Evolutionary conservation across 2,888 invertebrate genomes (phyloP).

Genomic region (Ennomos erosarius): DNA sequence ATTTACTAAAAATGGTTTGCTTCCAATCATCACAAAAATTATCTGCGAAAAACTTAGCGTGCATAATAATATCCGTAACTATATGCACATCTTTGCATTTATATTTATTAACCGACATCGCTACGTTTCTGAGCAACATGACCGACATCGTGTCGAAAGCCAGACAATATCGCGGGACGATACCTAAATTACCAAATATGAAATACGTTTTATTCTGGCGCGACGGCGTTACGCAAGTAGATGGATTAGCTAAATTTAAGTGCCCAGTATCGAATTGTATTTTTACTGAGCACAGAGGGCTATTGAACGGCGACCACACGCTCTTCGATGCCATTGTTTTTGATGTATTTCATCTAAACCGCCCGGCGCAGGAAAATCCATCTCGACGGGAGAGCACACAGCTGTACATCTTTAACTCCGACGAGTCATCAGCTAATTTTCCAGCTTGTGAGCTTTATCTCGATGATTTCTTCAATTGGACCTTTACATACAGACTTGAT

Average conservation of each 20-base stretch:
- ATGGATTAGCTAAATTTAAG: conserved; percentile 30
- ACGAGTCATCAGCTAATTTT: conserved; percentile 51
- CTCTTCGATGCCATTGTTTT: conserved; percentile 59
- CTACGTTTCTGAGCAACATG: conserved; percentile 40
- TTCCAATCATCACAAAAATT: conserved; percentile 37
- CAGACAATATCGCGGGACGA: neutral
- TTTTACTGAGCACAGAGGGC: conserved; percentile 48
- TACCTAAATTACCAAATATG: neutral
- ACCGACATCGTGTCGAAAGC: conserved; percentile 9
- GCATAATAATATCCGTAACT: conserved; percentile 36
- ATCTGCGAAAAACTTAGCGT: conserved; percentile 39
- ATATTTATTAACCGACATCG: conserved; percentile 37
- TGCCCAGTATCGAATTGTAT: conserved; percentile 52
- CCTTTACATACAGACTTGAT: conserved; percentile 64
- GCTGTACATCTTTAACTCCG: conserved; percentile 57
- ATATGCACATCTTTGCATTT: conserved; percentile 42
- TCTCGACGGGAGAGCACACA: conserved; percentile 43
- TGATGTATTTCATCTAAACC: conserved; percentile 42
- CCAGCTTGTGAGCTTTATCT: conserved; percentile 60
- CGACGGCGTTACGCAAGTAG: conserved; percentile 2
- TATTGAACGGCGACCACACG: conserved; percentile 47
- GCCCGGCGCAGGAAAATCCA: conserved; percentile 38
- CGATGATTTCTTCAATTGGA: conserved; percentile 67
- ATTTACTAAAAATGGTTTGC: conserved; percentile 12
- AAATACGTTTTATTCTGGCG: conserved; percentile 54